phyloP scores from a whole-genome alignment of 2,113 vertebrate species.

The Lepidothrix coronata region DNA sequence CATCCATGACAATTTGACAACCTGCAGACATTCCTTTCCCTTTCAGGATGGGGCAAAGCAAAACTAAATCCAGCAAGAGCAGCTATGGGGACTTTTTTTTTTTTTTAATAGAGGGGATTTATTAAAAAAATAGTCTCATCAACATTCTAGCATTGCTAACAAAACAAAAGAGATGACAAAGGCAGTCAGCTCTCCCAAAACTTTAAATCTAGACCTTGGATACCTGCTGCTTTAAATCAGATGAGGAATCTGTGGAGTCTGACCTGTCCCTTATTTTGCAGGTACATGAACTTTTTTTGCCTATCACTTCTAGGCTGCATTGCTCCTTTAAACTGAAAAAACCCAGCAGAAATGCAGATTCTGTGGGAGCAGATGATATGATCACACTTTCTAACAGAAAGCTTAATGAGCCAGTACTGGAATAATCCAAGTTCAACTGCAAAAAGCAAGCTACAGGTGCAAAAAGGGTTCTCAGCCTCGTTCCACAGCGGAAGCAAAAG shows the following conservation, averaged over 20 bases:
- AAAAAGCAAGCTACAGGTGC: constrained; percentile 55
- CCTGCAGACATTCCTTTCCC: constrained; percentile 32
- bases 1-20: background rate
- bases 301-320: constrained; percentile 23
- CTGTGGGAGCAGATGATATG: constrained; percentile 25
- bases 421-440: constrained; percentile 45
- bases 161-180: constrained; percentile 59
- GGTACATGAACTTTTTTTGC: constrained; percentile 4
- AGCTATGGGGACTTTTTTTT: background rate
- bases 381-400: constrained; percentile 51
- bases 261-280: constrained; percentile 18
- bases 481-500: constrained; percentile 50
- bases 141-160: constrained; percentile 66
- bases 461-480: constrained; percentile 32
- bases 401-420: background rate
- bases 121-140: constrained; percentile 69
- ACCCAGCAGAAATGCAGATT: constrained; percentile 18
- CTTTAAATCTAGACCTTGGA: constrained; percentile 37
- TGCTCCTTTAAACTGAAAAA: background rate
- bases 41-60: constrained; percentile 35
- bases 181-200: constrained; percentile 46
- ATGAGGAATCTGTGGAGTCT: constrained; percentile 39
- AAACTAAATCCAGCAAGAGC: constrained; percentile 45
- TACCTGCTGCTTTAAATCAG: constrained; percentile 36
- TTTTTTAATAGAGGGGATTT: constrained; percentile 20